Percentiles rank a stretch among this genome's conserved stretches.
These are phyloP conservation scores for Argyrosomus japonicus DNA, from an alignment of 2,113 vertebrate species.

Conservation along the genomic window DNA sequence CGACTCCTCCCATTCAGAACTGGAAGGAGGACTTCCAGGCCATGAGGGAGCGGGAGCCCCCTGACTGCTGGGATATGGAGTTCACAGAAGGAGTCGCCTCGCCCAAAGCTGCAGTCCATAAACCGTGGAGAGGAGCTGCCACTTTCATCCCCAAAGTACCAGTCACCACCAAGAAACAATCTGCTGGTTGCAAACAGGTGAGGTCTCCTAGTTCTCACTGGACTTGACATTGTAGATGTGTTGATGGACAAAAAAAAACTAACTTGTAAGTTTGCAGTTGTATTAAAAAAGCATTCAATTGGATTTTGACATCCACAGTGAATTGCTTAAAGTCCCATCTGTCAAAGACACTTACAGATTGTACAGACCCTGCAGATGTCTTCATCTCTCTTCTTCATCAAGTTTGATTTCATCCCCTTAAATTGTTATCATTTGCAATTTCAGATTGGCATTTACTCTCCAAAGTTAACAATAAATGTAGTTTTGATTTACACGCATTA, in stretches of 20 bases:
- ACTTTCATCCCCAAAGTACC: constrained; percentile 85
- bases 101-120: constrained; percentile 66
- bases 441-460: too few relatives aligned
- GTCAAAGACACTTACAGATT: too few relatives aligned
- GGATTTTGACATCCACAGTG: too few relatives aligned
- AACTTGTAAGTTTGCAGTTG: not conserved
- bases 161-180: constrained; percentile 45
- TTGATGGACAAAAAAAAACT: not conserved
- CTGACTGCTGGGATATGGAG: constrained; percentile 90
- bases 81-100: constrained; percentile 56
- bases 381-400: too few relatives aligned
- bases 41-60: constrained; percentile 84
- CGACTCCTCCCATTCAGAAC: constrained; percentile 67
- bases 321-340: too few relatives aligned
- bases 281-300: too few relatives aligned
- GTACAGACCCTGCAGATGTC: too few relatives aligned
- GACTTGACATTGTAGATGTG: not conserved
- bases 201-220: constrained; percentile 9
- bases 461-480: too few relatives aligned
- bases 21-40: constrained; percentile 86
- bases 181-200: constrained; percentile 72
- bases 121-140: constrained; percentile 86
- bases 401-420: too few relatives aligned
- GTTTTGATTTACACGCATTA: too few relatives aligned
- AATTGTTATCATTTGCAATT: too few relatives aligned